Conservation (phyloP, 2,888 invertebrate species). For the Drosophila anomalipes region DNA sequence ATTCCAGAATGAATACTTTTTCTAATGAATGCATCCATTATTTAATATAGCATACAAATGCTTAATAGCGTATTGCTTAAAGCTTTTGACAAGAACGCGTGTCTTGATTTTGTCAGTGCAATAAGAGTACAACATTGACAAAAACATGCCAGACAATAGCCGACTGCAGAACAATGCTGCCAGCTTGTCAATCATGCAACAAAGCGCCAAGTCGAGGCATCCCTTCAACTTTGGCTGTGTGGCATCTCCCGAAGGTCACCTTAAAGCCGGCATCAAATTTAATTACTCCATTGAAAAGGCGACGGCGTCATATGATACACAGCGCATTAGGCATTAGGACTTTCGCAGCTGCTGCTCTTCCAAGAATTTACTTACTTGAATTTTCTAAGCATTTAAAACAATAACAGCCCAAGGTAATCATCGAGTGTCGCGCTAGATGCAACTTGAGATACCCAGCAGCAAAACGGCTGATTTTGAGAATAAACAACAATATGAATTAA, state of each 20-base stretch:
- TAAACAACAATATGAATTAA: background rate
- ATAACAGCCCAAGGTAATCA: conserved; percentile 21
- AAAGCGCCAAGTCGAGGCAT: conserved; percentile 8
- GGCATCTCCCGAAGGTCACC: conserved; percentile 41
- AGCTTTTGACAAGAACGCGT: conserved; percentile 38
- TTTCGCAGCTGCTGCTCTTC: conserved; percentile 55
- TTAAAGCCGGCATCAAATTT: conserved; percentile 63
- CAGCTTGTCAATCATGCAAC: conserved; percentile 59
- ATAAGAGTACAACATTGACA: conserved; percentile 50
- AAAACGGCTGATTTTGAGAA: background rate
- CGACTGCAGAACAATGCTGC: conserved; percentile 38
- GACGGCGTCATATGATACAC: conserved; percentile 50
- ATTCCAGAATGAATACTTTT: background rate
- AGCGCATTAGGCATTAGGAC: conserved; percentile 40
- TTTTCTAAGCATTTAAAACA: conserved; percentile 59
- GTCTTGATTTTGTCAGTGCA: conserved; percentile 54
- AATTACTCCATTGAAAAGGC: conserved; percentile 52
- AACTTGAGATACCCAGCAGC: conserved; percentile 6
- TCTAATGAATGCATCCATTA: background rate
- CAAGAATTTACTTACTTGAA: conserved; percentile 36
- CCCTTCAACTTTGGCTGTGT: conserved; percentile 1
- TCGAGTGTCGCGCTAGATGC: background rate
- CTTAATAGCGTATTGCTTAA: conserved; percentile 52
- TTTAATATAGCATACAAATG: background rate
- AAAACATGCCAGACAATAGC: conserved; percentile 35